phyloP scores from a whole-genome alignment of 2,888 invertebrate genomes.

The Cheilosia pagana region DNA sequence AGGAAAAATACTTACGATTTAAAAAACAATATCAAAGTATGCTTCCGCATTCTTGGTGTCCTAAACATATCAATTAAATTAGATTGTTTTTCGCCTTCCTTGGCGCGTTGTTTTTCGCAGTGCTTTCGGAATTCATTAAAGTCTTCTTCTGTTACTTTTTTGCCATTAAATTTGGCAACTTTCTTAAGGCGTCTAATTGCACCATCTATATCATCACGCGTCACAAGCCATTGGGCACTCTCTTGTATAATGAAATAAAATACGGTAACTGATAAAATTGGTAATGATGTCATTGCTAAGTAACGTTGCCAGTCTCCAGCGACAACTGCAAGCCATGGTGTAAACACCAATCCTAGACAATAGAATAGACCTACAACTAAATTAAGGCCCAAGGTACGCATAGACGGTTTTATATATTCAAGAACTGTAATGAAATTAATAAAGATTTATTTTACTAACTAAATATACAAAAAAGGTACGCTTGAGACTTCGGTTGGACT shows the following conservation, averaged over 20 bases:
- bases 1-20: conserved; percentile 85
- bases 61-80: conserved; percentile 84
- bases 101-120: conserved; percentile 81
- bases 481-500: conserved; percentile 29
- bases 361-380: conserved; percentile 86
- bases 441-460: conserved; percentile 47
- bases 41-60: conserved; percentile 85
- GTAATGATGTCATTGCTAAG: conserved; percentile 84
- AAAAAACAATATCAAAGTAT: conserved; percentile 85
- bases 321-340: conserved; percentile 84
- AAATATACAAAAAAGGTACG: neutral
- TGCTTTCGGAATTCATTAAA: conserved; percentile 82
- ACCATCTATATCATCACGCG: conserved; percentile 84
- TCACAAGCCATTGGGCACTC: conserved; percentile 86
- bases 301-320: conserved; percentile 85
- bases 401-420: conserved; percentile 86
- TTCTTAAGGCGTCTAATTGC: conserved; percentile 85
- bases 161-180: conserved; percentile 85
- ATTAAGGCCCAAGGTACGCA: conserved; percentile 86
- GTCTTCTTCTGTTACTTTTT: conserved; percentile 82
- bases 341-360: conserved; percentile 84
- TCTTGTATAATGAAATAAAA: conserved; percentile 86
- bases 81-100: conserved; percentile 80
- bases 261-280: conserved; percentile 83
- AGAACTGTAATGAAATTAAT: conserved; percentile 83